Base-by-base conservation (phyloP, 2,797 vertebrate species). In the Sphenodon punctatus region DNA sequence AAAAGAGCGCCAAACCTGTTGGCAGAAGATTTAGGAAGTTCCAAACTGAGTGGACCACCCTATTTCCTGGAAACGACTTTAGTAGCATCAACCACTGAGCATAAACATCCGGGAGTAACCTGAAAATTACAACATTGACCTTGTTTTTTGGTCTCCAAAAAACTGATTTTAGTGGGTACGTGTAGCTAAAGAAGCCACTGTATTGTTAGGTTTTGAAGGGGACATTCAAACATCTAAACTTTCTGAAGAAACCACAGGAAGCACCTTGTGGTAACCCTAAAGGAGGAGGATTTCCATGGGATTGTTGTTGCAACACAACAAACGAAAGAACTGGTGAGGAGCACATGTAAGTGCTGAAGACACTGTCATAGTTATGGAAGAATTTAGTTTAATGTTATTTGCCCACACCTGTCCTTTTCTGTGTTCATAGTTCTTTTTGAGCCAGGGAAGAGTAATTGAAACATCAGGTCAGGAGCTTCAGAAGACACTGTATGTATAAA, bases 1-100 rank as follows among this genome's bases (percentile, higher is more conserved):
- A 75, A 69, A 61, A 83, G 23, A 56, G 42, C 64, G 63, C 77
- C 74, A 80, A 86, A 74, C 76, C 76, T 84, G 75, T 84, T 81
- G 78, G 68, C 86, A 86, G 36, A 32, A 39, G 17, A 22, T 9
- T 1, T 2, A 0, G 0, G 68, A 73, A 45, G 20, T 66, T 73
- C 1, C 0, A 63, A 61, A n/a, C 20, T 2, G 27, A 90, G 51
- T 63, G 81, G 74, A 89, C 39, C 63, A 77, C 61, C 80, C 78
- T 51, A 73, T 79, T 85, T 84, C 76, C 78, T 88, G 84, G 78
- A 89, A 91, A 68, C 39, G 9, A 81, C 43, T 86, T 82, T 69
- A 79, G 25, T 76, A 32, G 43, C 74, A 41, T 73, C 60, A 78
- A 59, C 64, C 74, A 38, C 51, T 58, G 53, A 9, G 3, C 17